phyloP scores from a whole-genome alignment of 2,888 invertebrate species.

The Sturmia bella region DNA sequence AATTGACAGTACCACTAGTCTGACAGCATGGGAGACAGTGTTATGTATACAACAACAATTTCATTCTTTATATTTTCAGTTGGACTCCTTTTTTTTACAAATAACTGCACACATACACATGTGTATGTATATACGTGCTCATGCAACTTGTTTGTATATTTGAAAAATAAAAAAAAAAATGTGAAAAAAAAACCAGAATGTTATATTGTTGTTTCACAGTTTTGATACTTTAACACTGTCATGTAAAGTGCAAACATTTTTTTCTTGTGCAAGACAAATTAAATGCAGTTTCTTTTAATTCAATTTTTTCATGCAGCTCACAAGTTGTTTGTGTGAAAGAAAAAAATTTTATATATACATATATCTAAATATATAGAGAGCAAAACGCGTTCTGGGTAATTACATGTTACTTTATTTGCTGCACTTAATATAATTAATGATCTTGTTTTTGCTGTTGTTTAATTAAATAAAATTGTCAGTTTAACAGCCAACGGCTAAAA shows the following conservation, averaged over 20 bases:
- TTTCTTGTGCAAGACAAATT: conserved; percentile 60
- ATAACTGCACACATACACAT: not conserved
- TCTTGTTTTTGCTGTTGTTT: conserved; percentile 70
- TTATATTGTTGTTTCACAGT: conserved; percentile 39
- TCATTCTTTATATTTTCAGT: conserved; percentile 25
- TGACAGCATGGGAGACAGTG: conserved; percentile 62
- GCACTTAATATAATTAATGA: conserved; percentile 68
- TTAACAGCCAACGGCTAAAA: conserved; percentile 68
- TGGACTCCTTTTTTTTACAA: conserved; percentile 30
- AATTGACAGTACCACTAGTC: conserved; percentile 72
- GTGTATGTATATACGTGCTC: not conserved
- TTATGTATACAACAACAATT: conserved; percentile 53
- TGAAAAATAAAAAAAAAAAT: too few species aligned
- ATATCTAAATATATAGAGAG: not conserved
- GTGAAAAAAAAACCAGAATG: conserved; percentile 13
- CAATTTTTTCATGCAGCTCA: conserved; percentile 18
- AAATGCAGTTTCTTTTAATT: conserved; percentile 51
- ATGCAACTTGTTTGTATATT: too few species aligned
- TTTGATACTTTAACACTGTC: conserved; percentile 66
- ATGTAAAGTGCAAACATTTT: conserved; percentile 61
- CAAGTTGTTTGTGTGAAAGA: not conserved
- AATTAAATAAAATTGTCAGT: conserved; percentile 70
- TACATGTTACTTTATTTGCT: conserved; percentile 64
- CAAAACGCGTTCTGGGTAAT: conserved; percentile 57
- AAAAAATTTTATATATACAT: not conserved